Evolutionary conservation across 2,797 vertebrate species (phyloP), one percentile per base, ranked within the genome.

Genomic region (Silurus aristotelis): DNA sequence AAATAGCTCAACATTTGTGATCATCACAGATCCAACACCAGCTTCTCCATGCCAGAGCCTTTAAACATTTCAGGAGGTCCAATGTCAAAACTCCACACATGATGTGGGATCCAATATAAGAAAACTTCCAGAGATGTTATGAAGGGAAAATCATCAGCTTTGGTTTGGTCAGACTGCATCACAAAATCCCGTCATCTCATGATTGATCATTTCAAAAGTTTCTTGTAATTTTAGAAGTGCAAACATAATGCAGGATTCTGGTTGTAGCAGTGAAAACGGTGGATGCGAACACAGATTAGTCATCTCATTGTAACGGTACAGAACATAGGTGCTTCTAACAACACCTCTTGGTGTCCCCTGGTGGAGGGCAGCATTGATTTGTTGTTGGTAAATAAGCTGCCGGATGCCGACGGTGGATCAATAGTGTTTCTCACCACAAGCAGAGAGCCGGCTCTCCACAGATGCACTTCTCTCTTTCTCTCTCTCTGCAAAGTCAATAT

Each of bases 381-480:
- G 95, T 95, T 95, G 94, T 95, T 94, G 93, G 93, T 95, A 94
- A 95, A 95, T 94, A 95, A 94, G 94, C 93, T 93, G 93, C 92
- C 94, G 93, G 94, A 93, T 92, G 90, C 91, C 91, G 92, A 92
- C 93, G 91, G 92, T 92, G 91, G 91, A 95, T 95, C 94, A 85
- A 95, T 95, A 92, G 48, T 82, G 85, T 89, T 92, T 87, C 91
- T 90, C 88, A 86, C 86, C 85, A 86, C 83, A 73, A 90, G 58
- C 71, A 83, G 84, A 88, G 85, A 86, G 81, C 56, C 52, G 63
- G 61, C 71, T 86, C 76, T 83, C 60, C 56, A 14, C 76, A 79
- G 38, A 70, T 52, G 25, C 83, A 58, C 83, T 78, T 31, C 80
- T 68, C 66, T 64, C 72, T 84, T 60, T 72, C 81, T 56, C 80